Base-by-base conservation (phyloP, 1,140 invertebrate species). In the Drosophila lacertosa region DNA sequence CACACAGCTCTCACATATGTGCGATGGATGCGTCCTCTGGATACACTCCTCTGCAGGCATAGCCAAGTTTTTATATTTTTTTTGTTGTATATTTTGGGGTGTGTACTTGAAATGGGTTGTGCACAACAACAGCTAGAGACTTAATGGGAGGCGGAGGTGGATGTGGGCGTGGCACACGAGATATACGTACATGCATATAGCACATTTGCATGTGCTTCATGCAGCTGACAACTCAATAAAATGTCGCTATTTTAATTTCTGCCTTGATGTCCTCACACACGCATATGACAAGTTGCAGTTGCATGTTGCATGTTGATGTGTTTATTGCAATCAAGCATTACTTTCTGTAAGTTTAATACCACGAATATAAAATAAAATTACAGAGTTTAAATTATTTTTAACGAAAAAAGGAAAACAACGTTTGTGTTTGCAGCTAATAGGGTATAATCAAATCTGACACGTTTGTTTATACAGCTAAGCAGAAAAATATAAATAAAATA, bases 211-310 rank as follows among this genome's bases (percentile, higher is more conserved):
- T 83, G 80, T 84, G 60, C 50, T 76, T 74, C 44, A 54, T 64
- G 73, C 73, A 81, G 72, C 81, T 84, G 81, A 84, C 81, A 84
- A 86, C 81, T 84, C 77, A 84, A 84, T 84, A 84, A 84, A 84
- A 84, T 86, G 81, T 86, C 82, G 81, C 81, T 86, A 81, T 81
- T 84, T 81, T 80, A 67, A 77, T 81, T 80, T 50, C 64, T 57
- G 63, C 62, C 53, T 62, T 79, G 76, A 79, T 79, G 76, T 79
- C 59, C 64, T 74, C 68, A 65, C 74, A 65, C 68, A 71, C 72
- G 73, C 77, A 80, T 81, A 64, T 69, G 72, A 65, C 79, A 78
- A 66, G 64, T 55, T 45, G 59, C 47, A 44, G 58, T 24, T 59
- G 69, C 55, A 67, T 63, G 66, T 62, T 48, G 79, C 44, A 59